A percentile compares a stretch with the other conserved stretches of the same genome.
Conservation (phyloP, 2,888 invertebrate species). For the Seira sanloemensis region DNA sequence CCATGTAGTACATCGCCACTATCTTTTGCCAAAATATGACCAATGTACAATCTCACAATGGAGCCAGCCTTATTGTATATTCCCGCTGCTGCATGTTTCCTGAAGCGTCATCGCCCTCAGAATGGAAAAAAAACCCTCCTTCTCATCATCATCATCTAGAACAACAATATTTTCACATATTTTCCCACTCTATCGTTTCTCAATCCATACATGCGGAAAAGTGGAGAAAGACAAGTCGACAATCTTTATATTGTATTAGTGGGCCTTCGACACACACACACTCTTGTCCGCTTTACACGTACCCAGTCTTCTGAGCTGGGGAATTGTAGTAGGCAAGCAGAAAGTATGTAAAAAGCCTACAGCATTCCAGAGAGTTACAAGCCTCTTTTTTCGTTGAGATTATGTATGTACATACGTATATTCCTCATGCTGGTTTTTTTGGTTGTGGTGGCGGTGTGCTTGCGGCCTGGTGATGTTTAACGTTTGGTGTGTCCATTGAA, state of each 20-base stretch:
- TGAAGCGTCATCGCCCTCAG: background rate
- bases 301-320: background rate
- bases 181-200: background rate
- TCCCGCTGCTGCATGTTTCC: background rate
- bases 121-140: background rate
- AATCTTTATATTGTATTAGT: background rate
- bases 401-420: background rate
- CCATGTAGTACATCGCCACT: background rate
- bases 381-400: constrained; percentile 5
- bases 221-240: background rate
- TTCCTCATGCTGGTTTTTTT: constrained; percentile 32
- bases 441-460: background rate
- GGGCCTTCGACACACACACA: background rate
- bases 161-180: constrained; percentile 16
- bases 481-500: background rate
- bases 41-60: background rate
- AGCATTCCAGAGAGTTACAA: constrained; percentile 51
- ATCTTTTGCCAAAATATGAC: background rate
- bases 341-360: too few relatives aligned
- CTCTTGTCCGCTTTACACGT: background rate
- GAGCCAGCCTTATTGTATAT: background rate
- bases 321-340: background rate
- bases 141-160: constrained; percentile 9
- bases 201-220: background rate
- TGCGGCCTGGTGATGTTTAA: background rate